Percentiles rank a stretch among this genome's conserved stretches.
These are phyloP conservation scores for Tragelaphus buxtoni DNA, from an alignment of 2,113 vertebrate genomes.

Conservation along the genomic window DNA sequence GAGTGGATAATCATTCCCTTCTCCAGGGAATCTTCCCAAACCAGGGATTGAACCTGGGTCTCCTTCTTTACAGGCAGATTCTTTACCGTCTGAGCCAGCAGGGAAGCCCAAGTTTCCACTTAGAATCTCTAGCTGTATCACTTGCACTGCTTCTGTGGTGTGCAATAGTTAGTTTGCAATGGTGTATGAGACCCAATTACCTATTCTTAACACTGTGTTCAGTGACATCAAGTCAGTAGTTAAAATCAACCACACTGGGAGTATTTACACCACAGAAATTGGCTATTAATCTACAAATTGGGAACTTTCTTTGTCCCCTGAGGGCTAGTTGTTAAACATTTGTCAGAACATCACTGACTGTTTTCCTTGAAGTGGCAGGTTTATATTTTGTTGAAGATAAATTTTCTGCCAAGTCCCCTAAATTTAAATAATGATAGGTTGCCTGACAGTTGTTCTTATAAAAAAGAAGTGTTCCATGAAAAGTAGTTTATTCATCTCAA, in stretches of 20 bases:
- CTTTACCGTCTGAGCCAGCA: background rate
- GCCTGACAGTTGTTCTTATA: background rate
- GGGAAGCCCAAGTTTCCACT: background rate
- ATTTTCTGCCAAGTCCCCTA: background rate
- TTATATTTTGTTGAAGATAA: background rate
- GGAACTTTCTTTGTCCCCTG: background rate
- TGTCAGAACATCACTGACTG: background rate
- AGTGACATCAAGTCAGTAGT: background rate
- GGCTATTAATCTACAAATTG: background rate
- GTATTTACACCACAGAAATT: background rate
- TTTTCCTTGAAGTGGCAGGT: background rate
- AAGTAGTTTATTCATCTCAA: background rate
- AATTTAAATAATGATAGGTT: background rate
- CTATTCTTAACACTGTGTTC: background rate
- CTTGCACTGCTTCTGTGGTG: background rate
- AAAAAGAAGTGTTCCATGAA: background rate
- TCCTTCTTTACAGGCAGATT: background rate
- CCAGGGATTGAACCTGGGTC: background rate
- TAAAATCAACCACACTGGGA: background rate
- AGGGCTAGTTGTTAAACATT: background rate
- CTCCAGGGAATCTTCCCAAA: background rate
- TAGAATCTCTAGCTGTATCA: background rate
- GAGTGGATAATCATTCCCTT: background rate
- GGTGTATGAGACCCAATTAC: background rate
- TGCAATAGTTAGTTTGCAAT: background rate